Percentiles rank a stretch among this genome's conserved stretches.
These are phyloP conservation scores for Callospermophilus lateralis DNA, from an alignment of 2,113 vertebrate genomes.

Conservation along the genomic window DNA sequence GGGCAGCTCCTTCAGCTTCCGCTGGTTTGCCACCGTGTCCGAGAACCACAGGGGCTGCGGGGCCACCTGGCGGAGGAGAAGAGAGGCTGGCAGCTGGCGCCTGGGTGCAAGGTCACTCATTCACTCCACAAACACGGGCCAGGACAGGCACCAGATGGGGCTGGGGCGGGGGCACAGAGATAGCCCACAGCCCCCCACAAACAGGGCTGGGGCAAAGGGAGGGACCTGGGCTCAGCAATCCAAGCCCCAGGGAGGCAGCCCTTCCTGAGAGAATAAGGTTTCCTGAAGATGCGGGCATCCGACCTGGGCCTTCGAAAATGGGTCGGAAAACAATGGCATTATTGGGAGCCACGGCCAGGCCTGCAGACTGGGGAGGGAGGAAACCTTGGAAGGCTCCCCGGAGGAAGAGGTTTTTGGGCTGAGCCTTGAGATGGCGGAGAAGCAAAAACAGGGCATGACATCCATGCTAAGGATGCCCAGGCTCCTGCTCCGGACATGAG, in stretches of 20 bases:
- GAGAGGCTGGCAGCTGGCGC: not conserved
- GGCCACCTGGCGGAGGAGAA: conserved; percentile 84
- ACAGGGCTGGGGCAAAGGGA: not conserved
- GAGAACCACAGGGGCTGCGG: conserved; percentile 92
- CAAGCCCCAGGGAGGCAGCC: not conserved
- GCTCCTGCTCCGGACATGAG: not conserved
- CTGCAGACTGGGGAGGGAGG: not conserved
- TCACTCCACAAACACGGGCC: not conserved
- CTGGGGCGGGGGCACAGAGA: not conserved
- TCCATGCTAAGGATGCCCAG: not conserved
- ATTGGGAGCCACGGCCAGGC: not conserved
- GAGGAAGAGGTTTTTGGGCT: not conserved
- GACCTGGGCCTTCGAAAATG: not conserved
- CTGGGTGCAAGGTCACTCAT: not conserved
- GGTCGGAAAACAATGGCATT: not conserved
- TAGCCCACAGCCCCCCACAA: fast-evolving
- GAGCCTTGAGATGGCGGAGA: not conserved
- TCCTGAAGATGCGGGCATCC: not conserved
- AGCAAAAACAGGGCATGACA: not conserved
- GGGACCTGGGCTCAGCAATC: not conserved
- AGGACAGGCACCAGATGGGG: not conserved
- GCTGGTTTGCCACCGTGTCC: conserved; percentile 86
- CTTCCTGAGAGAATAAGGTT: not conserved
- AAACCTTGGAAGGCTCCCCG: not conserved
- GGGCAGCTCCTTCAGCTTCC: conserved; percentile 91